Conservation (phyloP, 92 coral and sea anemone species). For the Ricordea florida region DNA sequence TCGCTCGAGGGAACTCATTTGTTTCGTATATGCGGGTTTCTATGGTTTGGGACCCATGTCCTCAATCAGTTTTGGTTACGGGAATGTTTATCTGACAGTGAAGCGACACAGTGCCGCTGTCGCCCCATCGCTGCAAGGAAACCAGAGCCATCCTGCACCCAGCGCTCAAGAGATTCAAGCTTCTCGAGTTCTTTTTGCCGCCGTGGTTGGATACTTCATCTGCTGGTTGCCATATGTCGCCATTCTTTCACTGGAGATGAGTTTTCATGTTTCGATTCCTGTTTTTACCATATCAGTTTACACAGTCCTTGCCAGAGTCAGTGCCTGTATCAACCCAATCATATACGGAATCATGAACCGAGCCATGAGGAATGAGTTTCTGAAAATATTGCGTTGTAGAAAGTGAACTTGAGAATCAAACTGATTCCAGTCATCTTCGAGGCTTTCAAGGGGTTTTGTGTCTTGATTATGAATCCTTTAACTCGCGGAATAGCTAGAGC, state of each 20-base stretch:
- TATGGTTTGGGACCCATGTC: too few species aligned
- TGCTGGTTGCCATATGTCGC: not conserved
- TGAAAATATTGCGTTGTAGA: not conserved
- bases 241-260: not conserved
- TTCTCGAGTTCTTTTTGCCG: not conserved
- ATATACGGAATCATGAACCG: not conserved
- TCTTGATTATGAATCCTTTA: too few species aligned
- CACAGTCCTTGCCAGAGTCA: not conserved
- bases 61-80: too few species aligned
- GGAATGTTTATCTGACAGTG: too few species aligned
- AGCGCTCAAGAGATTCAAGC: not conserved
- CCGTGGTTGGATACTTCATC: not conserved
- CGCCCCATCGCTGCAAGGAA: not conserved
- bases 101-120: too few species aligned
- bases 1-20: too few species aligned
- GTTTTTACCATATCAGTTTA: not conserved
- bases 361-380: not conserved
- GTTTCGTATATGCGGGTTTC: too few species aligned
- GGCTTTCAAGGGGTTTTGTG: too few species aligned
- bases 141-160: not conserved
- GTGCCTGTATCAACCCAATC: not conserved
- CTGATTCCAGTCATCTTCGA: too few species aligned
- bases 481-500: too few species aligned
- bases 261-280: not conserved
- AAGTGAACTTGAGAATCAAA: too few species aligned